Percentiles rank a stretch among this genome's conserved stretches.
phyloP scores from a whole-genome alignment of 2,888 invertebrate species.

The Chrysolina americana region DNA sequence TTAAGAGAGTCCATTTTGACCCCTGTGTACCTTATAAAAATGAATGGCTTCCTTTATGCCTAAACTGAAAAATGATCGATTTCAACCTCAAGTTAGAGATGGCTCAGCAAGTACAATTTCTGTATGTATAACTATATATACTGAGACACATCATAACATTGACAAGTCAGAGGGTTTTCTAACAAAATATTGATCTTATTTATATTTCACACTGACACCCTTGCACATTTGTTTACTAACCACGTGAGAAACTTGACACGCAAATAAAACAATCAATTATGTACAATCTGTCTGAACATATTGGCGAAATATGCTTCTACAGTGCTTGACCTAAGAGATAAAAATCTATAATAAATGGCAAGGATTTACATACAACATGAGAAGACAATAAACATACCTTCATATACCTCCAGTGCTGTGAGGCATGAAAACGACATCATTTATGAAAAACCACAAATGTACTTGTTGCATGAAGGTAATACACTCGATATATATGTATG shows the following conservation, averaged over 20 bases:
- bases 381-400: conserved; percentile 75
- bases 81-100: no score
- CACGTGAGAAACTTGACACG: not conserved
- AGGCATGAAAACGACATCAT: conserved; percentile 67
- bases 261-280: not conserved
- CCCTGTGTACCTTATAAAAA: no score
- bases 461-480: not conserved
- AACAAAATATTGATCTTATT: no score
- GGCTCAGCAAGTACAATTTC: no score
- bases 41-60: no score
- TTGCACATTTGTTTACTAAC: no score
- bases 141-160: no score
- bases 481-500: conserved; percentile 12
- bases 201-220: no score
- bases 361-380: conserved; percentile 16
- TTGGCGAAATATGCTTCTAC: not conserved
- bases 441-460: conserved; percentile 23
- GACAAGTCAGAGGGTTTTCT: no score
- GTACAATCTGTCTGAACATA: not conserved
- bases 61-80: no score
- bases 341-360: not conserved
- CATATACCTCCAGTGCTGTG: conserved; percentile 86
- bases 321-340: conserved; percentile 1
- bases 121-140: no score
- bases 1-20: no score